Evolutionary conservation across 2,113 vertebrate species (phyloP).

Genomic region (Mastomys natalensis): DNA sequence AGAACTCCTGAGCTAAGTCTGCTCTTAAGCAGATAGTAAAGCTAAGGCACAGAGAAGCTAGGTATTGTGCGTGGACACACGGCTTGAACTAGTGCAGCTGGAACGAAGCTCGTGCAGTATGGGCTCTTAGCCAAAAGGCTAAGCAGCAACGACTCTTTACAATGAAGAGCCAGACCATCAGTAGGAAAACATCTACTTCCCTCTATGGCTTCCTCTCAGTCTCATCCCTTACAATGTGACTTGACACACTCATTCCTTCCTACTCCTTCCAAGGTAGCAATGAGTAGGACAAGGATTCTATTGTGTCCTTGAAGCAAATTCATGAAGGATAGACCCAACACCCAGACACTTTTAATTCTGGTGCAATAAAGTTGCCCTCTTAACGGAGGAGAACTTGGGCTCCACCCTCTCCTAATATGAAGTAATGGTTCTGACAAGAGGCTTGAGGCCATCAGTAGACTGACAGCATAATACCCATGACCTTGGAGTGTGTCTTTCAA

Average conservation of each 20-base stretch:
- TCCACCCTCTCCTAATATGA: background rate
- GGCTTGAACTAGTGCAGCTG: background rate
- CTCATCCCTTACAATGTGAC: background rate
- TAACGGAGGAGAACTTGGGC: fast-evolving
- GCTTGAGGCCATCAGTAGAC: background rate
- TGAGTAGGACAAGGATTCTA: background rate
- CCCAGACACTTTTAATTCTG: background rate
- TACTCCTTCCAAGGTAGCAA: background rate
- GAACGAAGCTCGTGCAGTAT: background rate
- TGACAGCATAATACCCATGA: conserved; percentile 48
- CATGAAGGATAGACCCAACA: background rate
- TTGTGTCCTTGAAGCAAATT: background rate
- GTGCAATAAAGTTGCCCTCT: background rate
- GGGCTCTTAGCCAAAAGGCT: background rate
- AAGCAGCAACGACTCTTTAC: background rate
- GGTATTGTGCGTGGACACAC: background rate
- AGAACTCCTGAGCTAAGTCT: background rate
- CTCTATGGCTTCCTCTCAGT: background rate
- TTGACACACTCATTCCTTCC: background rate
- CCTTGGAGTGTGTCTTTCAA: conserved; percentile 58
- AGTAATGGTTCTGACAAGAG: conserved; percentile 45
- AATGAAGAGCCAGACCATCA: background rate
- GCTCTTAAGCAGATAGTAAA: background rate
- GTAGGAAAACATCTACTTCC: background rate
- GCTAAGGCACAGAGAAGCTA: background rate